Conservation (phyloP, 2,113 vertebrate genomes). For the Grantiella picta region DNA sequence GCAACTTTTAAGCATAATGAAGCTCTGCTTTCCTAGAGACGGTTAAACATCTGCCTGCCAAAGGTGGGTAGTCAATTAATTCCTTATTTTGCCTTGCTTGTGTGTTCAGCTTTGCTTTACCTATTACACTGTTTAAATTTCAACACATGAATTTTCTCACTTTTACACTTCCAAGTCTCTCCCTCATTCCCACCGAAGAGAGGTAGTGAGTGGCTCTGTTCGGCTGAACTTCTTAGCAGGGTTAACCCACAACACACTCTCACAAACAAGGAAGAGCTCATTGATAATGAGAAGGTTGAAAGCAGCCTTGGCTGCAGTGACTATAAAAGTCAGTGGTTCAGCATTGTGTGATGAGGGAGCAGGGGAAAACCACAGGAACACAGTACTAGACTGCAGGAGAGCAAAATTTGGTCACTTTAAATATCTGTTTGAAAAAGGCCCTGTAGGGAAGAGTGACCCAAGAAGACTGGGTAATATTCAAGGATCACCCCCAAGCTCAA, state of each 20-base stretch:
- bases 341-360: not conserved
- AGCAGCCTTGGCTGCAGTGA: not conserved
- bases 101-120: not conserved
- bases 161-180: not conserved
- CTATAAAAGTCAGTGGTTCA: not conserved
- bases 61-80: not conserved
- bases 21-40: not conserved
- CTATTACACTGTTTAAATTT: not conserved
- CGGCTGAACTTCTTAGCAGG: not conserved
- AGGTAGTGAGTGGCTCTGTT: fast-evolving
- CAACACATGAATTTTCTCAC: not conserved
- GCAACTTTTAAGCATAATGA: not conserved
- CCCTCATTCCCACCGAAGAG: not conserved
- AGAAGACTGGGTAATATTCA: not conserved
- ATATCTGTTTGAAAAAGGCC: not conserved
- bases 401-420: not conserved
- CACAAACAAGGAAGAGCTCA: not conserved
- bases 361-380: not conserved
- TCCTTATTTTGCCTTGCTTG: not conserved
- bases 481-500: not conserved
- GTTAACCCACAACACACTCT: not conserved
- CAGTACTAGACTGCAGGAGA: not conserved
- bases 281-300: not conserved
- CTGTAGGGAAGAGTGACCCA: not conserved
- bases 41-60: not conserved